Evolutionary conservation across 2,113 vertebrate species (phyloP), one percentile per base, ranked within the genome.

Genomic region (Rhinoptilus africanus): DNA sequence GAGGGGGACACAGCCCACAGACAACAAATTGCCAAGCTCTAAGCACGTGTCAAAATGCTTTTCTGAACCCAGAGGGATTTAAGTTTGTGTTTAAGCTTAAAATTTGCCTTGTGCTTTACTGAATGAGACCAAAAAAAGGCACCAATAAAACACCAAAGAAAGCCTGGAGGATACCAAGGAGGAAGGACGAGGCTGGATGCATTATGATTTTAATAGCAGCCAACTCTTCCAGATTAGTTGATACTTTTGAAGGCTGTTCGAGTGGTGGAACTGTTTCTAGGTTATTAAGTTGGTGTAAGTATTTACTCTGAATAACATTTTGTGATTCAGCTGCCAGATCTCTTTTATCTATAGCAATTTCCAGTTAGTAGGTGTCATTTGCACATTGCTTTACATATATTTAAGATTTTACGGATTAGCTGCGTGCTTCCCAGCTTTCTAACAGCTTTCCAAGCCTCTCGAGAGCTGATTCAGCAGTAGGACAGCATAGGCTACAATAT

Each of bases 381-480:
- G 75, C 67, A 97, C 86, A 27, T 88, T 62, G 78, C 72, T 90
- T 95, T 85, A 92, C 57, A 85, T 83, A 83, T 43, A 88, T 85
- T 45, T 84, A 82, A 62, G 82, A 47, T 79, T 82, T 91, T 89
- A 87, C 85, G 88, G 83, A n/a, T 96, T 90, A 96, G 92, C 62
- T 1, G 3, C 32, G 56, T 73, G 91, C 63, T 96, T 85, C 75
- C 76, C 66, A 87, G 86, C 85, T 96, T 93, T 91, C 39, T 32
- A 95, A 87, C 78, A 84, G 39, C 57, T 82, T 94, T 76, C 71
- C 68, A 89, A 84, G 69, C 12, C 12, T 37, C 76, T 91, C 45
- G 95, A 94, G 81, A 86, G 88, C 85, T 90, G 74, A 94, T 77
- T 94, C 93, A 95, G 66, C 79, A 94, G 66, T 56, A 93, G 90